These are phyloP conservation scores for Potorous gilbertii DNA, from an alignment of 2,797 vertebrate genomes.

Conservation along the genomic window DNA sequence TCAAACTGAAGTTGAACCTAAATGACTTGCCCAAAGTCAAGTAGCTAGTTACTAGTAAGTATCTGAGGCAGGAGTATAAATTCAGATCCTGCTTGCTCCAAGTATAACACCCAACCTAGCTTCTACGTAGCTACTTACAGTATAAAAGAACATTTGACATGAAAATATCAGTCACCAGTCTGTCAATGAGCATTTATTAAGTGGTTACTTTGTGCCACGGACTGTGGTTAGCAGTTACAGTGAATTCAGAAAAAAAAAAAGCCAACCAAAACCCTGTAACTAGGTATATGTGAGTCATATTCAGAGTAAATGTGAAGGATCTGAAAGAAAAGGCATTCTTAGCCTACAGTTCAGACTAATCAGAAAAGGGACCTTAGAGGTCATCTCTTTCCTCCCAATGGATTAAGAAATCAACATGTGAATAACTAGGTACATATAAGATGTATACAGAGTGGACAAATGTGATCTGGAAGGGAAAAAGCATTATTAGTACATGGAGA, in stretches of 20 bases:
- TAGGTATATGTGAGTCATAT: background rate
- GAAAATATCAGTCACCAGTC: background rate
- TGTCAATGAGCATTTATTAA: background rate
- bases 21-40: background rate
- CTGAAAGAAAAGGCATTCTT: background rate
- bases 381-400: background rate
- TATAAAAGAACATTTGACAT: background rate
- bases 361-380: background rate
- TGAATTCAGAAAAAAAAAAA: background rate
- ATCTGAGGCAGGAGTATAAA: background rate
- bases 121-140: background rate
- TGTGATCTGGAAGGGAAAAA: background rate
- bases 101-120: background rate
- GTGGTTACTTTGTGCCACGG: background rate
- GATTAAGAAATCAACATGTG: background rate
- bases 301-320: background rate
- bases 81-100: background rate
- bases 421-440: background rate
- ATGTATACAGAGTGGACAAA: background rate
- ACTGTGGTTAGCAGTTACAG: background rate
- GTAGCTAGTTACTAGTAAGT: background rate
- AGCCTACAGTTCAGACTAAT: background rate
- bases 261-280: background rate
- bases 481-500: background rate
- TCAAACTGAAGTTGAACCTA: background rate